These are phyloP conservation scores for Drosophila recens DNA, from an alignment of 2,888 invertebrate species.

Conservation along the genomic window DNA sequence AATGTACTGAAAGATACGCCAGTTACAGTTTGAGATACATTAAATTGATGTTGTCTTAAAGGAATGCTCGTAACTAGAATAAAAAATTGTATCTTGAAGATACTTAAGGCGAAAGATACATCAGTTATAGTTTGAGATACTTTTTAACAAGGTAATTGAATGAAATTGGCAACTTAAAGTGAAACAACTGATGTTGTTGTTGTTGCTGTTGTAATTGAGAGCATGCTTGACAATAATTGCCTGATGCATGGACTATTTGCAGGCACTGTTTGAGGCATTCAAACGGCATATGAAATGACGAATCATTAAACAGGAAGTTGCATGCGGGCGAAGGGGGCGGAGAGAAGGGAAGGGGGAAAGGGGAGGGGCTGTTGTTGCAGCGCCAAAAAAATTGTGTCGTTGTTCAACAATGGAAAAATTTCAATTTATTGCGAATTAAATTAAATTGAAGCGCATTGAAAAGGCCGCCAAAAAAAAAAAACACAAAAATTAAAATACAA, in stretches of 20 bases:
- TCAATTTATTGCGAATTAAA: constrained; percentile 81
- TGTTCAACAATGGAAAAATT: constrained; percentile 59
- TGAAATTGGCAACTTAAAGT: constrained; percentile 6
- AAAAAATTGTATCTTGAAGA: too few species aligned
- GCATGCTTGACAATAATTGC: constrained; percentile 50
- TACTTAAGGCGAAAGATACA: not conserved
- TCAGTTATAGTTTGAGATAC: not conserved
- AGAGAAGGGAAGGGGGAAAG: too few species aligned
- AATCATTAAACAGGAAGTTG: constrained; percentile 72
- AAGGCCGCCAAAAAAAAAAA: constrained; percentile 53
- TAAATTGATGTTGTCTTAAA: too few species aligned
- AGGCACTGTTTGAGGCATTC: constrained; percentile 42
- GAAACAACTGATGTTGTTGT: constrained; percentile 7
- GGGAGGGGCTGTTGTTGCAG: constrained; percentile 5
- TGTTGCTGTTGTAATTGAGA: constrained; percentile 39
- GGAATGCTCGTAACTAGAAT: not conserved
- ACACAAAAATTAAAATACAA: constrained; percentile 4
- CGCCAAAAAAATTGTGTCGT: constrained; percentile 42
- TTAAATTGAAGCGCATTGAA: constrained; percentile 81
- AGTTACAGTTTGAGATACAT: not conserved
- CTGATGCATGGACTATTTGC: constrained; percentile 44
- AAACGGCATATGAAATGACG: constrained; percentile 48
- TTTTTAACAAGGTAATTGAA: not conserved
- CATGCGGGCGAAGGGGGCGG: constrained; percentile 43
- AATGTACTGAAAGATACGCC: not conserved